phyloP scores from a whole-genome alignment of 2,113 vertebrate genomes.

The Genyomyrus donnyi region DNA sequence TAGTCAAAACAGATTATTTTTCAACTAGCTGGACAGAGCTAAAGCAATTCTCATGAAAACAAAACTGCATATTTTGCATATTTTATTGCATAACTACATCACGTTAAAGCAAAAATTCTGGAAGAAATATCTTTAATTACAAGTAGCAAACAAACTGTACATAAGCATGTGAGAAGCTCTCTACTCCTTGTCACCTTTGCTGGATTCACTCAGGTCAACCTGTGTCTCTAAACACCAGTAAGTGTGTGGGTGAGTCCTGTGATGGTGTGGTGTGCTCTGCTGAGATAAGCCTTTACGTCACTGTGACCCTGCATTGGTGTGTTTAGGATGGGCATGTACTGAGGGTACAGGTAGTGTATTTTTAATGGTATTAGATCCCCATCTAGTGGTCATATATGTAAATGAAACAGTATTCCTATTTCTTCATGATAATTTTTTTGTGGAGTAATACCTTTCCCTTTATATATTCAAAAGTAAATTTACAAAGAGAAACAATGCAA shows the following conservation, averaged over 20 bases:
- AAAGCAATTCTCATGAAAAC: not conserved
- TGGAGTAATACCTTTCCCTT: not conserved
- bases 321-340: not conserved
- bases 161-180: not conserved
- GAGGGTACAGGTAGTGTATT: not conserved
- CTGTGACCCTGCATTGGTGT: not conserved
- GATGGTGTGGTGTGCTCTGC: not conserved
- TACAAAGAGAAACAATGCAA: not conserved
- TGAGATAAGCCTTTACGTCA: not conserved
- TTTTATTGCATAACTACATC: not conserved
- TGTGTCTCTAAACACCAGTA: not conserved
- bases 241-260: not conserved
- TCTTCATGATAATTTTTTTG: not conserved
- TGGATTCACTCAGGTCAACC: not conserved
- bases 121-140: not conserved
- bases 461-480: not conserved
- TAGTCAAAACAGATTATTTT: not conserved
- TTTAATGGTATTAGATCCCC: not conserved
- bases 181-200: not conserved
- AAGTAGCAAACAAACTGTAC: not conserved
- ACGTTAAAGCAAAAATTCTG: not conserved
- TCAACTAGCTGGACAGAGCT: not conserved
- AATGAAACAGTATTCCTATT: not conserved
- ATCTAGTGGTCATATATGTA: not conserved
- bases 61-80: not conserved